Evolutionary conservation across 1,140 invertebrate genomes (phyloP).

Genomic region (Apis dorsata): DNA sequence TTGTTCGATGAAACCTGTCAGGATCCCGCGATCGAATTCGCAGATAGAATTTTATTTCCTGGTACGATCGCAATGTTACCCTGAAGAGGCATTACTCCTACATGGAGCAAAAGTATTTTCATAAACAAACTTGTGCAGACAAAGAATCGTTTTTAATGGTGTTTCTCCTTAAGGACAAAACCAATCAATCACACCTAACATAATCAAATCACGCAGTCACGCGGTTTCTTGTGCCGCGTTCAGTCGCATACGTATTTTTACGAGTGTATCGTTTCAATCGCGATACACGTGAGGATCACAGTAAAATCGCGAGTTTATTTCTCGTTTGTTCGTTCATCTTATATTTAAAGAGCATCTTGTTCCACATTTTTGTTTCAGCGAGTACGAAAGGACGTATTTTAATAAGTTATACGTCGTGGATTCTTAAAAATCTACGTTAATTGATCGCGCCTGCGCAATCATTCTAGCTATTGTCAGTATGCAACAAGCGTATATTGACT

Average conservation of each 20-base stretch:
- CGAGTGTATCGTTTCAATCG: conserved; percentile 49
- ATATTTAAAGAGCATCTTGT: conserved; percentile 59
- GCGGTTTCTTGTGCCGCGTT: neutral
- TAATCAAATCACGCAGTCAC: conserved; percentile 31
- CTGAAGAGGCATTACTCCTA: conserved; percentile 40
- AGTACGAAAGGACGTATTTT: conserved; percentile 54
- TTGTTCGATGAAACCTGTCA: neutral
- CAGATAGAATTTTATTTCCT: neutral
- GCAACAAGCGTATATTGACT: conserved; percentile 71
- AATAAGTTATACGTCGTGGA: conserved; percentile 42
- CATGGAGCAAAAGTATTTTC: conserved; percentile 30
- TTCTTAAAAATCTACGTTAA: conserved; percentile 64
- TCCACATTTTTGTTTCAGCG: conserved; percentile 61
- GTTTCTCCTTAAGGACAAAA: neutral
- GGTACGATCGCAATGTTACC: conserved; percentile 35
- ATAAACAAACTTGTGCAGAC: conserved; percentile 51
- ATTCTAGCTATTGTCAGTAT: conserved; percentile 70
- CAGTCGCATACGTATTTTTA: conserved; percentile 33
- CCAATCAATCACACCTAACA: conserved; percentile 38
- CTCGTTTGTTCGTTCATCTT: conserved; percentile 43
- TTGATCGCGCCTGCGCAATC: conserved; percentile 73
- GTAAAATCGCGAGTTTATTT: conserved; percentile 56
- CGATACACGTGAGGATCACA: conserved; percentile 62
- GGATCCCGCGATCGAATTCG: neutral
- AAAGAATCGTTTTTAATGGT: conserved; percentile 30